Evolutionary conservation across 2,797 vertebrate genomes (phyloP), one percentile per base, ranked within the genome.

Genomic region (Pelobates cultripes): DNA sequence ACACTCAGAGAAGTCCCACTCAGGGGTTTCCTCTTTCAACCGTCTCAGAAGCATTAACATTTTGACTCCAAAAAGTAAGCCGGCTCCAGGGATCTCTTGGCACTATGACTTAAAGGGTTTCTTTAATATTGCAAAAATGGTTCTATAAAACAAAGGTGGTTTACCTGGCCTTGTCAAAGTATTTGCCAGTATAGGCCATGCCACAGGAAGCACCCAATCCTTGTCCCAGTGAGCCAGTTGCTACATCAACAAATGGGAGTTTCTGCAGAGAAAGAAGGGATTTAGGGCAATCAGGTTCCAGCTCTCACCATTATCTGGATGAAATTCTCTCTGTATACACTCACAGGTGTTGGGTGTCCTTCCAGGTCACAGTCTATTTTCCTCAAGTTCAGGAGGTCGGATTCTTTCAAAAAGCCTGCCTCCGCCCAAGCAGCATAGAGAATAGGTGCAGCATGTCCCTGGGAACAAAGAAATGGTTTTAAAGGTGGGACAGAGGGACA

Each of bases 171-270:
- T 95, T 95, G 89, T 97, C 96, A 77, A 97, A 96, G 86, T 96
- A 57, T 87, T 96, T 97, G 77, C 96, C 96, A 2, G 94, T 96
- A 87, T 97, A 98, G 13, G 96, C 96, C 95, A 97, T 97, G 4
- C 96, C 96, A 70, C 96, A 97, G 0, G 95, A 91, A 78, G 93
- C 93, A 0, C 95, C 94, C 3, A 97, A 92, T 78, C 96, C 96
- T 88, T 97, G 96, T 5, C 96, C 95, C 43, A 96, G 88, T n/a
- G 95, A 97, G 57, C 95, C 95, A 3, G 94, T 95, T 3, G 95
- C 94, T 78, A 96, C 93, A 3, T 97, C 96, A 78, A 96, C 92
- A 92, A 97, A 96, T 0, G 89, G 89, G 63, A 97, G 91, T 94
- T 94, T 96, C 96, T 97, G 87, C 43, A 78, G 85, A 13, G 74